phyloP scores from a whole-genome alignment of 2,797 vertebrate genomes.

The Scarus forsteni region DNA sequence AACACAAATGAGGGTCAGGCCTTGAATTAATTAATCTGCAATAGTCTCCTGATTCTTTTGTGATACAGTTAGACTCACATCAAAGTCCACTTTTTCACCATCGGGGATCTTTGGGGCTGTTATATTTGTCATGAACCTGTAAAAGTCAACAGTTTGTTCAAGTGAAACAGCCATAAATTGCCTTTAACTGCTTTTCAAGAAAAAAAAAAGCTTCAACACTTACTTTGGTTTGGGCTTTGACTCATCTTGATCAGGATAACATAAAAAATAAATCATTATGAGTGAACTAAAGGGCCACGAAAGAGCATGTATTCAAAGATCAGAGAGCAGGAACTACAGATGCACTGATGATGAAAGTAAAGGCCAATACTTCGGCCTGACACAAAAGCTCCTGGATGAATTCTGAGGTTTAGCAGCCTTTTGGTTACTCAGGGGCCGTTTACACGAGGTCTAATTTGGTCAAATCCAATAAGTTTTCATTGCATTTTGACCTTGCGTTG shows the following conservation, averaged over 20 bases:
- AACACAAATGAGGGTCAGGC: neutral
- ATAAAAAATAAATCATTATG: neutral
- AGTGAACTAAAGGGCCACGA: neutral
- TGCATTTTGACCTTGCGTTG: too few species aligned
- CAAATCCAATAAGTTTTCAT: too few species aligned
- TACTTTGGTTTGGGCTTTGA: constrained; percentile 84
- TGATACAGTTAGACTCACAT: constrained; percentile 86
- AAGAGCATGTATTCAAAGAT: neutral
- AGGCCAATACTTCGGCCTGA: too few species aligned
- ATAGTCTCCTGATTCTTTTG: neutral
- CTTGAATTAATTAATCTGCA: neutral
- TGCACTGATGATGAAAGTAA: too few species aligned
- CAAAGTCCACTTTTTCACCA: constrained; percentile 98
- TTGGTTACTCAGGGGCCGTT: too few species aligned
- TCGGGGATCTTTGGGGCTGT: constrained; percentile 95
- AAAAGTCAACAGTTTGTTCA: constrained; percentile 14
- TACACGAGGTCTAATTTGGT: too few species aligned
- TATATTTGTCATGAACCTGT: constrained; percentile 83
- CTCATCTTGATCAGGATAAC: constrained; percentile 66
- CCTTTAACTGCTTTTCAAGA: too few species aligned
- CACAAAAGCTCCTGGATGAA: too few species aligned
- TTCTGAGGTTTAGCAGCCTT: too few species aligned
- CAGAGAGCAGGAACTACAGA: neutral
- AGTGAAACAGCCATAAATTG: neutral
- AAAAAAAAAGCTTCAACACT: constrained; percentile 26